These are phyloP conservation scores for Chaetorhynchus papuensis DNA, from an alignment of 2,113 vertebrate genomes.

Conservation along the genomic window DNA sequence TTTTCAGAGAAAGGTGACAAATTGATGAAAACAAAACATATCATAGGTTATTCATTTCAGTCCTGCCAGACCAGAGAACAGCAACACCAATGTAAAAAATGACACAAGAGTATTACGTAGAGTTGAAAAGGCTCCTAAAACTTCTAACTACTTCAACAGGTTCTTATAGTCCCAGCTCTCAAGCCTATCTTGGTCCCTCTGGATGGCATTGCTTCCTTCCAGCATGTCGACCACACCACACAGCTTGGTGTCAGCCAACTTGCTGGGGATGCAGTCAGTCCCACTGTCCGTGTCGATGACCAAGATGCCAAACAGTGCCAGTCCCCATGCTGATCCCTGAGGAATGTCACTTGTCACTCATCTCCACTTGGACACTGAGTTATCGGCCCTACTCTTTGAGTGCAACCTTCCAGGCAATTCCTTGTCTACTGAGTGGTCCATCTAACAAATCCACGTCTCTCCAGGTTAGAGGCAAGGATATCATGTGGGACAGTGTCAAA, in stretches of 20 bases:
- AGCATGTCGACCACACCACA: background rate
- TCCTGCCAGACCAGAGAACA: background rate
- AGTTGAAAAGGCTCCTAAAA: background rate
- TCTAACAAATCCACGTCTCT: background rate
- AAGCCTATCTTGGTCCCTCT: background rate
- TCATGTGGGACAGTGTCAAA: background rate
- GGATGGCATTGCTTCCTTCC: background rate
- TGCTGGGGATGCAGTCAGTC: background rate
- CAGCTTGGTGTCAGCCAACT: background rate
- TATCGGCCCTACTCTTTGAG: background rate
- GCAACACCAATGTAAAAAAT: background rate
- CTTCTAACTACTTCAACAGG: background rate
- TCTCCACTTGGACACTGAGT: background rate
- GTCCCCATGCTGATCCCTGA: no score
- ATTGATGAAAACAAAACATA: background rate
- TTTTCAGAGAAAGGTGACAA: background rate
- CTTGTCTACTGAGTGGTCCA: background rate
- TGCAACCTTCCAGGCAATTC: background rate
- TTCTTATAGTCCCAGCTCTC: background rate
- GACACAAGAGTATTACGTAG: background rate
- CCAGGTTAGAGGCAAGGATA: background rate
- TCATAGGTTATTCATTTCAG: background rate
- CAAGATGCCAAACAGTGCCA: rapidly evolving
- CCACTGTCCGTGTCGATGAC: background rate
- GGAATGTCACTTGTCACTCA: background rate